These are phyloP conservation scores for Perodicticus potto DNA, from an alignment of 2,797 vertebrate species.

Conservation along the genomic window DNA sequence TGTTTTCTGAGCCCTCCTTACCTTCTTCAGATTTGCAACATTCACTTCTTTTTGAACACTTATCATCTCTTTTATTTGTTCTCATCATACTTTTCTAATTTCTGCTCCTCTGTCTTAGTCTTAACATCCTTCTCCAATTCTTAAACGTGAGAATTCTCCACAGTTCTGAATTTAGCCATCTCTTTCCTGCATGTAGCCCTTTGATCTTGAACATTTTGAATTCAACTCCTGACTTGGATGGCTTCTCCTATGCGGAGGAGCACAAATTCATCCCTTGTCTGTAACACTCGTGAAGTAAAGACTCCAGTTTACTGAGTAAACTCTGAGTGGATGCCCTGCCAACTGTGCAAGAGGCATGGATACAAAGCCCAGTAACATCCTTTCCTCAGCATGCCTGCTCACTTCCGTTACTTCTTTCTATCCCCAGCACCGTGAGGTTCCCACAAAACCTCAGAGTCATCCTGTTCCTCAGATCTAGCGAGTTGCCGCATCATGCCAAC, in stretches of 20 bases:
- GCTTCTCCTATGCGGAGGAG: not conserved
- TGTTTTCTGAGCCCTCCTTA: not conserved
- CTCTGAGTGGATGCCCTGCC: not conserved
- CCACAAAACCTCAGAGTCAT: not conserved
- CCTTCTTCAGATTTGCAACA: not conserved
- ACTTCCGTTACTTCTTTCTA: not conserved
- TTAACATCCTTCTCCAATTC: not conserved
- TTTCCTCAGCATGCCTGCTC: not conserved
- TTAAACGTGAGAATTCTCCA: not conserved
- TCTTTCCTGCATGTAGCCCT: not conserved
- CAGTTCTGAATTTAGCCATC: not conserved
- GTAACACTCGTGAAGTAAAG: not conserved
- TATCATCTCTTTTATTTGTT: not conserved
- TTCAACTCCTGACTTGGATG: not conserved
- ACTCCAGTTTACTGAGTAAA: not conserved
- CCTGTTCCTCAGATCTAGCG: not conserved
- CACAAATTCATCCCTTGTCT: not conserved
- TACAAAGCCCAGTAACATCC: not conserved
- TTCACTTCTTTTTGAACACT: not conserved
- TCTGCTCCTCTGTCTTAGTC: not conserved
- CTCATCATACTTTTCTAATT: not conserved
- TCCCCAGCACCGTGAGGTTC: not conserved
- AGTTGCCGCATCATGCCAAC: not conserved
- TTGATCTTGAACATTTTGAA: not conserved
- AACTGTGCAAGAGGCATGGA: not conserved